Percentiles rank a stretch among this genome's conserved stretches.
phyloP scores from a whole-genome alignment of 64 coral and sea anemone genomes.

The Anthopleura sola region DNA sequence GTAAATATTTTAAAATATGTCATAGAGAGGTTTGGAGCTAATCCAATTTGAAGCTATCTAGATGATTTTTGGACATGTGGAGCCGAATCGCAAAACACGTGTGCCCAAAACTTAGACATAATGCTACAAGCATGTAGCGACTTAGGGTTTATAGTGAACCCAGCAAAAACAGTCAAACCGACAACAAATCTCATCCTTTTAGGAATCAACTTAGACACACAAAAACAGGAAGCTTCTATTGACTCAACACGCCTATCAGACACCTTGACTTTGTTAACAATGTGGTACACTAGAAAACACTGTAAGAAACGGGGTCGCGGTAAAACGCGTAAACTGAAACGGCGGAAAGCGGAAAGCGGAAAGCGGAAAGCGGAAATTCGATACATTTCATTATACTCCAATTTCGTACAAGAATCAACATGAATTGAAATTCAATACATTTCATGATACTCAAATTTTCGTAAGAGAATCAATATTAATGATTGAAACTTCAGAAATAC shows the following conservation, averaged over 20 bases:
- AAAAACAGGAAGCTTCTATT: conserved; percentile 20
- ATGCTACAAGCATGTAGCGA: conserved; percentile 10
- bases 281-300: conserved; percentile 15
- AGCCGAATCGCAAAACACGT: not conserved
- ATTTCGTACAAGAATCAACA: too few species aligned
- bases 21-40: not conserved
- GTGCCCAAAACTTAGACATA: not conserved
- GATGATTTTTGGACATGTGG: conserved; percentile 37
- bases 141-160: not conserved
- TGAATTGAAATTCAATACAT: too few species aligned
- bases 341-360: too few species aligned
- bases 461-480: too few species aligned
- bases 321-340: too few species aligned
- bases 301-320: conserved; percentile 30
- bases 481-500: too few species aligned
- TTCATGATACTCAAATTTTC: too few species aligned
- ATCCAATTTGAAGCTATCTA: conserved; percentile 9
- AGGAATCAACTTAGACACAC: conserved; percentile 17
- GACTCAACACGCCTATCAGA: conserved; percentile 4
- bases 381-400: too few species aligned
- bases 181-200: not conserved
- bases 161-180: conserved; percentile 8
- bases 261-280: conserved; percentile 4
- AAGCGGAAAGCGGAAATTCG: too few species aligned
- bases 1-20: not conserved